phyloP scores from a whole-genome alignment of 1,140 invertebrate genomes.

The Matsumurasca onukii region DNA sequence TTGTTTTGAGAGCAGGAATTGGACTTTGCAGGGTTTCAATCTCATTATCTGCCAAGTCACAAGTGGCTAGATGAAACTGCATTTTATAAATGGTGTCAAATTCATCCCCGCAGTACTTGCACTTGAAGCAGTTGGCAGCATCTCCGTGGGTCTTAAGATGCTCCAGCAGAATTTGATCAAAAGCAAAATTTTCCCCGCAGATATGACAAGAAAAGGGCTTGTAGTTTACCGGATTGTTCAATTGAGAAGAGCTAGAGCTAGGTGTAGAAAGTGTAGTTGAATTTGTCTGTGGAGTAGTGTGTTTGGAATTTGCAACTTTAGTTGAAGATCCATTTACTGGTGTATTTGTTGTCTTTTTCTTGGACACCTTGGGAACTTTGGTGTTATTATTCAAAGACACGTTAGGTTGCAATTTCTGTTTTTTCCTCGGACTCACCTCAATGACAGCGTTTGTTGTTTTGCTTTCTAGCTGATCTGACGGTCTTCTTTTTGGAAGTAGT shows the following conservation, averaged over 20 bases:
- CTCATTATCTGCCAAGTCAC: background rate
- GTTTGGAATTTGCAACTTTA: background rate
- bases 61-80: conserved; percentile 6
- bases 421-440: background rate
- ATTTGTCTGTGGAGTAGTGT: background rate
- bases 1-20: background rate
- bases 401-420: background rate
- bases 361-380: background rate
- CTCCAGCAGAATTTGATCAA: background rate
- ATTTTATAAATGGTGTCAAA: conserved; percentile 8
- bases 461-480: background rate
- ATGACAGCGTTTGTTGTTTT: background rate
- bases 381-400: no score
- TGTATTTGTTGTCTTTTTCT: background rate
- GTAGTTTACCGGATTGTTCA: background rate
- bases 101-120: conserved; percentile 1
- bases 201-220: conserved; percentile 9
- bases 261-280: background rate
- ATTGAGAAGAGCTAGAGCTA: background rate
- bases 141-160: background rate
- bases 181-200: background rate
- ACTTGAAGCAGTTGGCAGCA: background rate
- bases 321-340: background rate
- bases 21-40: background rate
- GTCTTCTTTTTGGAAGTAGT: background rate